A percentile compares a stretch with the other conserved stretches of the same genome.
These are phyloP conservation scores for Corella eumyota DNA, from an alignment of 23 tunicate genomes.

Conservation along the genomic window DNA sequence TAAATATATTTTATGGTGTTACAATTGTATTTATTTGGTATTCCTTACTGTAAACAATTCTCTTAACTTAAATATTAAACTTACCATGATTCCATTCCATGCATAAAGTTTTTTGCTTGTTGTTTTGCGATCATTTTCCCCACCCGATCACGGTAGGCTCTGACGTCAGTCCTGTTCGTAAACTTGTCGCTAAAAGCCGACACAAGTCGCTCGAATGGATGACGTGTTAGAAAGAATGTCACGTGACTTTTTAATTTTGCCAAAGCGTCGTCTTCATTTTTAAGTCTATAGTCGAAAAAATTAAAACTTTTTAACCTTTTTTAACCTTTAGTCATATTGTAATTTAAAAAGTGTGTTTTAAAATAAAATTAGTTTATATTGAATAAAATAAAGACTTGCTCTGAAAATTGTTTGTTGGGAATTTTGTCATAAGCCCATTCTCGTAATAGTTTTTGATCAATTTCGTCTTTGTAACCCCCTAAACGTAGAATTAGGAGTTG, in stretches of 20 bases:
- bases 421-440: conserved; percentile 18
- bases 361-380: neutral
- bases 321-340: neutral
- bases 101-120: conserved; percentile 14
- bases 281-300: conserved; percentile 6
- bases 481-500: conserved; percentile 19
- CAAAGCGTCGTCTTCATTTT: conserved; percentile 13
- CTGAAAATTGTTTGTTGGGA: conserved; percentile 36
- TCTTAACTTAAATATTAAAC: too few species aligned
- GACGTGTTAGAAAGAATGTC: conserved; percentile 50
- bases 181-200: conserved; percentile 62
- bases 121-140: conserved; percentile 24
- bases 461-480: conserved; percentile 3
- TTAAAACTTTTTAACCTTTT: too few species aligned
- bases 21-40: too few species aligned
- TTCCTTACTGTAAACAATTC: too few species aligned
- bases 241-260: conserved; percentile 14
- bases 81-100: conserved; percentile 1
- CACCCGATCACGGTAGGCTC: conserved; percentile 6
- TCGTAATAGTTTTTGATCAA: conserved; percentile 3
- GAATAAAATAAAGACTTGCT: neutral
- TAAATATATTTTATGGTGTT: too few species aligned
- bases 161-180: conserved; percentile 2
- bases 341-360: neutral
- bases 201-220: conserved; percentile 67